Percentiles rank a stretch among this genome's conserved stretches.
Evolutionary conservation across 1,140 invertebrate genomes (phyloP).

Genomic region (Temnothorax nylanderi): DNA sequence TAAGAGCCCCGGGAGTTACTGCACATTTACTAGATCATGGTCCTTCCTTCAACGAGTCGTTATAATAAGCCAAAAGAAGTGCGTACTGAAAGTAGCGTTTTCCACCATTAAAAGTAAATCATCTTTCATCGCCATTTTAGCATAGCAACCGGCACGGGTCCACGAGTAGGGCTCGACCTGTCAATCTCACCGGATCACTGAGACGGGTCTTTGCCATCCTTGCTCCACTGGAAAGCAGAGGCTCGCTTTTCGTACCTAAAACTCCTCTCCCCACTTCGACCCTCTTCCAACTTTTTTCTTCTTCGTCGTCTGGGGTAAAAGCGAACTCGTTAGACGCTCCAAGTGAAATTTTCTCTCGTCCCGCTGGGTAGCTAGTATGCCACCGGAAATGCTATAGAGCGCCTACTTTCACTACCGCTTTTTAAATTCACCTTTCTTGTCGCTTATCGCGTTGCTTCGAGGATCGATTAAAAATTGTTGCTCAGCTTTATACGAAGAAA

Average conservation of each 20-base stretch:
- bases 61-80: slow-evolving; percentile 8
- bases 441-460: slow-evolving; percentile 6
- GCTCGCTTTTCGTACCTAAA: slow-evolving; percentile 77
- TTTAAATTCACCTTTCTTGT: slow-evolving; percentile 20
- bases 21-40: not conserved
- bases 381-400: slow-evolving; percentile 43
- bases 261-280: slow-evolving; percentile 74
- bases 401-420: slow-evolving; percentile 44
- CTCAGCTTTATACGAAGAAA: not conserved
- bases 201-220: slow-evolving; percentile 72
- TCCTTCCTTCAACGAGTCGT: not conserved
- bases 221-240: slow-evolving; percentile 65
- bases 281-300: slow-evolving; percentile 71
- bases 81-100: not conserved
- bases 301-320: slow-evolving; percentile 68
- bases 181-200: slow-evolving; percentile 82
- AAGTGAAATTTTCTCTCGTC: slow-evolving; percentile 72
- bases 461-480: not conserved
- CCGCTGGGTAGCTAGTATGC: slow-evolving; percentile 25
- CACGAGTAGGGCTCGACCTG: slow-evolving; percentile 76
- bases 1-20: not conserved
- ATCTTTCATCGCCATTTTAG: slow-evolving; percentile 82
- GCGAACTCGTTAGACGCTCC: slow-evolving; percentile 77
- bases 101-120: slow-evolving; percentile 82
- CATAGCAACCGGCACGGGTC: slow-evolving; percentile 65